These are phyloP conservation scores for Corythornis cristatus DNA, from an alignment of 2,113 vertebrate species.

Conservation along the genomic window DNA sequence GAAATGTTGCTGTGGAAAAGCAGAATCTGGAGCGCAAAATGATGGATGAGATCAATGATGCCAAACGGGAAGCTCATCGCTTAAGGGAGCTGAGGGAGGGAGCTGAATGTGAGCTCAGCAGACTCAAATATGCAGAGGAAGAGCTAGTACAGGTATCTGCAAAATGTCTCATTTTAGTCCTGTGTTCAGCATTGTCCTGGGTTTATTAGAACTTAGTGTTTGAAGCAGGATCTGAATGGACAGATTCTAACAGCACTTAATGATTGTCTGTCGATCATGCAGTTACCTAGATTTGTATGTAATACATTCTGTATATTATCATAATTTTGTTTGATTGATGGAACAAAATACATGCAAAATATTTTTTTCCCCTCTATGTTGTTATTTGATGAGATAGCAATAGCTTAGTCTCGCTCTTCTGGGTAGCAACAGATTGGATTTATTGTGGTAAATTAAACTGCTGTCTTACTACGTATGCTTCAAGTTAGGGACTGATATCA, in stretches of 20 bases:
- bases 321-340: not conserved
- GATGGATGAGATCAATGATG: constrained; percentile 94
- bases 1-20: constrained; percentile 97
- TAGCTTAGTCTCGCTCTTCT: not conserved
- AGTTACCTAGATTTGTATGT: not conserved
- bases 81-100: constrained; percentile 90
- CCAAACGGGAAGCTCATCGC: constrained; percentile 92
- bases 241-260: not conserved
- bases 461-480: not conserved
- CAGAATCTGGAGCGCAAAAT: constrained; percentile 98
- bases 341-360: not conserved
- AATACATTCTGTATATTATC: not conserved
- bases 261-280: not conserved
- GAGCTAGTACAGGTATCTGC: constrained; percentile 91
- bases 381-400: not conserved
- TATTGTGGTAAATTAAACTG: not conserved
- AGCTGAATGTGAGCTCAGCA: constrained; percentile 93
- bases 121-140: constrained; percentile 96
- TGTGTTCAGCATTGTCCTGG: not conserved
- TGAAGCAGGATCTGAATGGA: not conserved
- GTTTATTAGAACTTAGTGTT: not conserved
- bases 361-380: not conserved
- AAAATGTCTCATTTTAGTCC: not conserved
- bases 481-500: not conserved
- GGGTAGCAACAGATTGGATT: not conserved